Percentiles rank a stretch among this genome's conserved stretches.
Evolutionary conservation across 2,113 vertebrate genomes (phyloP).

Genomic region (Pardalotus punctatus): DNA sequence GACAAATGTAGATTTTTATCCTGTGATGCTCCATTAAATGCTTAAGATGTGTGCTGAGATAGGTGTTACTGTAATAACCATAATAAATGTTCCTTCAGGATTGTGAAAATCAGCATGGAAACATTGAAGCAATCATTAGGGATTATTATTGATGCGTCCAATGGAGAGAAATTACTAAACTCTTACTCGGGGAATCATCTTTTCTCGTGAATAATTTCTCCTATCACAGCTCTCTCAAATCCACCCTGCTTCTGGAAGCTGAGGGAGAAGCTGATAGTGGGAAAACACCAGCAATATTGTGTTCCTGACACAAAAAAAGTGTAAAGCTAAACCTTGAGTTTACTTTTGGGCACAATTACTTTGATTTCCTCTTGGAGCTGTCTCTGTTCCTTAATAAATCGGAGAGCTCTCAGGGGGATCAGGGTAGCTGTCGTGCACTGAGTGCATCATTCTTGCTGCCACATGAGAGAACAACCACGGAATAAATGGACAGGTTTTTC

Average conservation of each 20-base stretch:
- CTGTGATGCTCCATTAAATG: constrained; percentile 17
- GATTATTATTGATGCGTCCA: not conserved
- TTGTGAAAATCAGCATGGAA: constrained; percentile 3
- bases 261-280: not conserved
- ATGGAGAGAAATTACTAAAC: not conserved
- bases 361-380: not conserved
- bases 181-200: not conserved
- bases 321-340: not conserved
- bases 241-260: not conserved
- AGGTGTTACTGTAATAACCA: constrained; percentile 26
- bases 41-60: constrained; percentile 21
- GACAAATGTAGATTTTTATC: constrained; percentile 35
- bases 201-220: not conserved
- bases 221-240: not conserved
- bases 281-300: not conserved
- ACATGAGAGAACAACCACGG: not conserved
- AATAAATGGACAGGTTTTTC: not conserved
- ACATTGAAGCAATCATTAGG: not conserved
- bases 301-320: not conserved
- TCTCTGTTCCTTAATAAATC: not conserved
- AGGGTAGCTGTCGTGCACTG: accelerated
- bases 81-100: constrained; percentile 9
- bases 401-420: not conserved
- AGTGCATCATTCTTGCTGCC: not conserved
- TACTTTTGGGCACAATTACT: not conserved